These are phyloP conservation scores for Pseudotriccus pelzelni DNA, from an alignment of 2,797 vertebrate species.

Conservation along the genomic window DNA sequence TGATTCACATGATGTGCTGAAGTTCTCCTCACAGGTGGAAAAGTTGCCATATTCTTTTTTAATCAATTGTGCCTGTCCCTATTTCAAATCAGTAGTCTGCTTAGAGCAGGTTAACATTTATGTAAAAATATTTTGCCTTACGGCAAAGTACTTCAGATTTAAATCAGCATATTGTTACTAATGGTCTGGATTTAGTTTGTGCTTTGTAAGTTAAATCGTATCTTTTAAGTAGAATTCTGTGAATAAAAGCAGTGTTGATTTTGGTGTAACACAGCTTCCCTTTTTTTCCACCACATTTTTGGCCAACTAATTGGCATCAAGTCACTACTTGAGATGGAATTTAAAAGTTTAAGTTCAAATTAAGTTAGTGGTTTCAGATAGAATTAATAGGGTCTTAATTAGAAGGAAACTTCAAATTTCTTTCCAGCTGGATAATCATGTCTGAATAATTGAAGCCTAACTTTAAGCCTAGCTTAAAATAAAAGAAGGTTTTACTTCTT, in stretches of 20 bases:
- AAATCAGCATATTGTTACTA: not conserved
- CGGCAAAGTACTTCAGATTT: not conserved
- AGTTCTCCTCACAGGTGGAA: slow-evolving; percentile 19
- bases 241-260: not conserved
- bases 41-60: not conserved
- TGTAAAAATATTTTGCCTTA: not conserved
- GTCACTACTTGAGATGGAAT: not conserved
- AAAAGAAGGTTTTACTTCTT: not conserved
- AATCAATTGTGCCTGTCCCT: not conserved
- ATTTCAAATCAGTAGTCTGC: not conserved
- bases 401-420: not conserved
- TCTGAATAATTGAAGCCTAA: not conserved
- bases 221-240: not conserved
- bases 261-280: not conserved
- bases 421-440: not conserved
- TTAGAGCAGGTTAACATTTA: not conserved
- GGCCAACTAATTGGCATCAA: not conserved
- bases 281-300: not conserved
- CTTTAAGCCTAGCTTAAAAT: not conserved
- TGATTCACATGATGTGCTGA: not conserved
- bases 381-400: not conserved
- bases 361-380: not conserved
- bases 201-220: not conserved
- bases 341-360: not conserved
- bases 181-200: not conserved